Percentiles rank a stretch among this genome's conserved stretches.
These are phyloP conservation scores for Tipula confusa DNA, from an alignment of 2,888 invertebrate genomes.

Conservation along the genomic window DNA sequence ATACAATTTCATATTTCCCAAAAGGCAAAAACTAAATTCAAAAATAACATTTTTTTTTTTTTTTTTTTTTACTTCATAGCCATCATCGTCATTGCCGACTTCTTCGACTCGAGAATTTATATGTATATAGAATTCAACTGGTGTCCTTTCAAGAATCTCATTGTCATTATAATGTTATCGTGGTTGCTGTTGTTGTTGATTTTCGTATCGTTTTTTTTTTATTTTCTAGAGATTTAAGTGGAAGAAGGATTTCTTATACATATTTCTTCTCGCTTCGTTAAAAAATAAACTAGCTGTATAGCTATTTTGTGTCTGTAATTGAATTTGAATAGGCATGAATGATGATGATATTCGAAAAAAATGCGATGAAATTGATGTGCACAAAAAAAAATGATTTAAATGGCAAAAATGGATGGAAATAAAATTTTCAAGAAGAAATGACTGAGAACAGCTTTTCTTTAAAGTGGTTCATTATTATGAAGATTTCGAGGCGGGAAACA, in stretches of 20 bases:
- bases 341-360: conserved; percentile 8
- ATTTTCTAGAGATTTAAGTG: not conserved
- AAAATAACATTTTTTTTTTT: not conserved
- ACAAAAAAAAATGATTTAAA: not conserved
- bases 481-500: not conserved
- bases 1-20: conserved; percentile 13
- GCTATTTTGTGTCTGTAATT: not conserved
- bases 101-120: not conserved
- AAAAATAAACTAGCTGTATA: not conserved
- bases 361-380: not conserved
- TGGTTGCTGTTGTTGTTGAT: not conserved
- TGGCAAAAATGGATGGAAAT: not conserved
- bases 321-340: conserved; percentile 12
- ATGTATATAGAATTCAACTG: not conserved
- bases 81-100: not conserved
- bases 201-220: not conserved
- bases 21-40: not conserved
- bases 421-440: conserved; percentile 3
- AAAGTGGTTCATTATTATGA: not conserved
- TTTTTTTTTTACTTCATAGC: too few species aligned
- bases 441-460: not conserved
- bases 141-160: conserved; percentile 3
- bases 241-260: not conserved
- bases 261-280: conserved; percentile 13
- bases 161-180: not conserved